Conservation (phyloP, 2,113 vertebrate genomes). For the Solea senegalensis region DNA sequence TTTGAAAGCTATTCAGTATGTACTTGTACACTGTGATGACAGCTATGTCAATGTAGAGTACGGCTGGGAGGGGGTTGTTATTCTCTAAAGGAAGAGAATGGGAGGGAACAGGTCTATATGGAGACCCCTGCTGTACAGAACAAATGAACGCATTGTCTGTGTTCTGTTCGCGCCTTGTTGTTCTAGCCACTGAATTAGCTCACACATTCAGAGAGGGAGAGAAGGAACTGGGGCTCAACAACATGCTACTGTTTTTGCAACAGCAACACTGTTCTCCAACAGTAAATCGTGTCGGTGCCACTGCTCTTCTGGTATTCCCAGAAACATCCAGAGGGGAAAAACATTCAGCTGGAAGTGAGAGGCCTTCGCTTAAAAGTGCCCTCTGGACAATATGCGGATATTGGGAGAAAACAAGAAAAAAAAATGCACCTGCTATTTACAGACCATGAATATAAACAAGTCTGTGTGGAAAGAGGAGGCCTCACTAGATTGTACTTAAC, state of each 20-base stretch:
- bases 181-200: constrained; percentile 75
- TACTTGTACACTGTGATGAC: constrained; percentile 37
- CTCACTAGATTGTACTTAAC: constrained; percentile 39
- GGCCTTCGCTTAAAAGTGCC: constrained; percentile 33
- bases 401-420: constrained; percentile 46
- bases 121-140: constrained; percentile 71
- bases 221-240: constrained; percentile 46
- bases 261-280: constrained; percentile 38
- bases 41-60: constrained; percentile 47
- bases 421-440: constrained; percentile 43
- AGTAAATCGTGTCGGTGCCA: constrained; percentile 29
- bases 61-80: constrained; percentile 56
- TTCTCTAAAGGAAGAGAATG: constrained; percentile 69
- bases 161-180: constrained; percentile 72
- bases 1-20: constrained; percentile 20
- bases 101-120: constrained; percentile 64
- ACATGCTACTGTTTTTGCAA: constrained; percentile 58
- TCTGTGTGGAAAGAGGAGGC: constrained; percentile 43
- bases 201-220: constrained; percentile 49
- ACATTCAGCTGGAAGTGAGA: constrained; percentile 29
- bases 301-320: constrained; percentile 34
- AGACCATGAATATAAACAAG: constrained; percentile 58
- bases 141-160: constrained; percentile 73
- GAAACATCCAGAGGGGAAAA: constrained; percentile 17
- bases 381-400: constrained; percentile 65